Evolutionary conservation across 1,140 invertebrate species (phyloP), one percentile per base, ranked within the genome.

Genomic region (Zaprionus ornatus): DNA sequence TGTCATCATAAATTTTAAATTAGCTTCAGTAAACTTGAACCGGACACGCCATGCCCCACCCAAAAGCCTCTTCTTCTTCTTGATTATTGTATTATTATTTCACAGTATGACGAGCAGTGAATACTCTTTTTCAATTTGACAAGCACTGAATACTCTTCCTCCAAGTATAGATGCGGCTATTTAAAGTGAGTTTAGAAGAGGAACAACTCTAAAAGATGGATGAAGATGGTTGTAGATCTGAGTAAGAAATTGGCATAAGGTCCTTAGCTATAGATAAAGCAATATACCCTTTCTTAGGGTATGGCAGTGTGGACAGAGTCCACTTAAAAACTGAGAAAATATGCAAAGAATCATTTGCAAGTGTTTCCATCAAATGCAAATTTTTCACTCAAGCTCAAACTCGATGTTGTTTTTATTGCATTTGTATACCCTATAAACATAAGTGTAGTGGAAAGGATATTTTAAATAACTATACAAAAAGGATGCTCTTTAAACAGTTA

Each of bases 1-100:
- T 74, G 72, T 63, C 66, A 63, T 85, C 82, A 84, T 84, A 84
- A 85, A 84, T 84, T 81, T 85, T 84, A 81, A 74, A 84, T 84
- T 70, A 85, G 78, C 66, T 84, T 63, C 66, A 67, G 67, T 69
- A 85, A 84, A 83, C 73, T 74, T 77, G 64, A 67, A 64, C 29
- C 65, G 60, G 66, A 61, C 45, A 78, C 48, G 59, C 27, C 23
- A 37, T 17, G 37, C 37, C 48, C 32, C 15, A 12, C 10, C 12
- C 17, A n/a, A 63, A 21, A 40, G 29, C 25, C 17, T 45, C 29
- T 71, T 63, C 12, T 71, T 63, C 12, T 63, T 19, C 10, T 19
- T 27, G 27, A 25, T 15, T 25, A 19, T 52, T 63, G 77, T 80
- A 66, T 80, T 73, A 77, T 69, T 74, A 70, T 82, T 72, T 72